Evolutionary conservation across 2,113 vertebrate species (phyloP).

Genomic region (Ginglymostoma cirratum): DNA sequence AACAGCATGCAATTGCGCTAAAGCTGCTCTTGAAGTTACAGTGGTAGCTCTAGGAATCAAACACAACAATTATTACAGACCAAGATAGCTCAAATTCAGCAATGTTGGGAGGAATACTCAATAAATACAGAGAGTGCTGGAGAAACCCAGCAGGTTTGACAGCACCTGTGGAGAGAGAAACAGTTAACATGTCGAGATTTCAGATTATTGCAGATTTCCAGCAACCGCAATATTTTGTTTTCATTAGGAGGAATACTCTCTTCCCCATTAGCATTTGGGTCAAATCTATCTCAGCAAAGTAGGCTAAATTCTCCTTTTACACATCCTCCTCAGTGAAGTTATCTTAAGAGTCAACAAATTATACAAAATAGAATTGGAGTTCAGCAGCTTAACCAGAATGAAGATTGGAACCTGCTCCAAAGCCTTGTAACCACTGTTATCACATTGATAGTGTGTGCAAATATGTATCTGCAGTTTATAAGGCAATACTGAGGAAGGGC

Average conservation of each 20-base stretch:
- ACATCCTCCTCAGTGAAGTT: not conserved
- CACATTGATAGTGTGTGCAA: not conserved
- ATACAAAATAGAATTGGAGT: not conserved
- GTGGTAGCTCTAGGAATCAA: conserved; percentile 54
- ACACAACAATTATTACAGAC: not conserved
- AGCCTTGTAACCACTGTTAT: not conserved
- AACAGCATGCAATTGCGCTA: conserved; percentile 62
- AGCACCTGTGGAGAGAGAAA: too few species aligned
- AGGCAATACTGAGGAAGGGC: too few species aligned
- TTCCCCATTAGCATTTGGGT: not conserved
- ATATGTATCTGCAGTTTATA: too few species aligned
- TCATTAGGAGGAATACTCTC: not conserved
- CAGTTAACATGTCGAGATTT: too few species aligned
- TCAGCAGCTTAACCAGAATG: not conserved
- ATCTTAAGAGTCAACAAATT: not conserved
- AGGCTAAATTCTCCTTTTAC: not conserved
- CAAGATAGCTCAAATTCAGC: not conserved
- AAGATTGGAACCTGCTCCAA: not conserved
- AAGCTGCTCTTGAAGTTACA: conserved; percentile 61
- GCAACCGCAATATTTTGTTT: too few species aligned
- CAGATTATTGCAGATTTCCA: too few species aligned
- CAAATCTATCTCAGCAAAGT: not conserved
- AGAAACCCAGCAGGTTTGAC: too few species aligned
- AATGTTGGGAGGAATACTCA: not conserved
- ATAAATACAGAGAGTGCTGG: too few species aligned